Conservation (phyloP, 2,888 invertebrate species). For the Hydrotaea diabolus region DNA sequence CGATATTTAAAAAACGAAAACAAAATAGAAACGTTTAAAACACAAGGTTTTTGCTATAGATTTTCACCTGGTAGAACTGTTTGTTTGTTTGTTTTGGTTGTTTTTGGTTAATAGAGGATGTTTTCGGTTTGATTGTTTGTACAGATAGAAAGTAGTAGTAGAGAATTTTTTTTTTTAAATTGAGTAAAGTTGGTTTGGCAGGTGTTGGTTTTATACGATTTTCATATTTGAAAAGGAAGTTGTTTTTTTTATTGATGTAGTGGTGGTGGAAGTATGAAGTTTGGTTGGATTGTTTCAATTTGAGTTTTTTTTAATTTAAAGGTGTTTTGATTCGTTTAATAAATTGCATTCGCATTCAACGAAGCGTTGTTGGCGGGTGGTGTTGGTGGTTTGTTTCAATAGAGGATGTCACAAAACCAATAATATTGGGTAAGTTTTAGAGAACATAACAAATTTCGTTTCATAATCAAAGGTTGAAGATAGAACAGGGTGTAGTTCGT, state of each 20-base stretch:
- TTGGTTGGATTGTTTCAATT: not conserved
- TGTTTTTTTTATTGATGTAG: not conserved
- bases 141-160: slow-evolving; percentile 1
- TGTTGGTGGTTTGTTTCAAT: slow-evolving; percentile 4
- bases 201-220: not conserved
- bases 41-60: slow-evolving; percentile 32
- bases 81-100: slow-evolving; percentile 35
- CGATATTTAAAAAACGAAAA: slow-evolving; percentile 2
- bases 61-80: slow-evolving; percentile 71
- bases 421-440: not conserved
- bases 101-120: not conserved
- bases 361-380: not conserved
- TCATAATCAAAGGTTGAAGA: not conserved
- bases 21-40: slow-evolving; percentile 46
- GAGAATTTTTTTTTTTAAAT: not conserved
- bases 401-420: slow-evolving; percentile 9
- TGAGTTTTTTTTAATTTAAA: not conserved
- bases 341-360: slow-evolving; percentile 1
- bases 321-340: not conserved
- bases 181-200: not conserved
- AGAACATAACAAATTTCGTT: not conserved
- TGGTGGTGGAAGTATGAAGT: not conserved
- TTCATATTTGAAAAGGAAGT: not conserved
- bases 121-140: slow-evolving; percentile 39
- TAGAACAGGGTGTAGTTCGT: slow-evolving; percentile 8